Conservation (phyloP, 64 coral and sea anemone genomes). For the Exaiptasia diaphana region DNA sequence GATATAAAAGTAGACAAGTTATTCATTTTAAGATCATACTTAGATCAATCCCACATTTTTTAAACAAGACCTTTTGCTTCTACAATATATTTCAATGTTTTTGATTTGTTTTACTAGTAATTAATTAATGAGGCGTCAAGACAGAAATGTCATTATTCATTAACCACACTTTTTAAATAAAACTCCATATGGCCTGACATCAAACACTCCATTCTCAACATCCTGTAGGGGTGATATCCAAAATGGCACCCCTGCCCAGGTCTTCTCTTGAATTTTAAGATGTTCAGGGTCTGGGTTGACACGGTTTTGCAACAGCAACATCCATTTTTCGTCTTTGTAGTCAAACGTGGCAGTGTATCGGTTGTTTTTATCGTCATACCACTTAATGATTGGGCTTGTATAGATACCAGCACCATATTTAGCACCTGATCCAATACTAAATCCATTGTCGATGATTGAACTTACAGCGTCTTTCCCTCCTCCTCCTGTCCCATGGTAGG, state of each 20-base stretch:
- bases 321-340: conserved; percentile 30
- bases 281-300: conserved; percentile 20
- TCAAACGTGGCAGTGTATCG: conserved; percentile 28
- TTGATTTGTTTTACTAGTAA: too few relatives aligned
- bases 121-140: too few relatives aligned
- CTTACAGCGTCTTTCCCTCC: not conserved
- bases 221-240: conserved; percentile 60
- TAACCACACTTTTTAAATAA: conserved; percentile 45
- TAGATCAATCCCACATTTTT: too few relatives aligned
- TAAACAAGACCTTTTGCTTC: too few relatives aligned
- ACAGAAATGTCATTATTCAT: too few relatives aligned
- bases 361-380: conserved; percentile 26
- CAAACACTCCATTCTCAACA: conserved; percentile 1
- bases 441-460: conserved; percentile 10
- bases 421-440: not conserved
- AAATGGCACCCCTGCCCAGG: conserved; percentile 5
- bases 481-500: conserved; percentile 47
- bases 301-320: conserved; percentile 46
- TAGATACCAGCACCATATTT: conserved; percentile 21
- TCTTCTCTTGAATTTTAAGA: conserved; percentile 2
- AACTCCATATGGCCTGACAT: conserved; percentile 47
- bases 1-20: too few relatives aligned
- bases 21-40: too few relatives aligned
- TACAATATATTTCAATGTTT: too few relatives aligned
- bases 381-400: conserved; percentile 44